Percentiles rank a stretch among this genome's conserved stretches.
These are phyloP conservation scores for Notamacropus eugenii DNA, from an alignment of 2,797 vertebrate genomes.

Conservation along the genomic window DNA sequence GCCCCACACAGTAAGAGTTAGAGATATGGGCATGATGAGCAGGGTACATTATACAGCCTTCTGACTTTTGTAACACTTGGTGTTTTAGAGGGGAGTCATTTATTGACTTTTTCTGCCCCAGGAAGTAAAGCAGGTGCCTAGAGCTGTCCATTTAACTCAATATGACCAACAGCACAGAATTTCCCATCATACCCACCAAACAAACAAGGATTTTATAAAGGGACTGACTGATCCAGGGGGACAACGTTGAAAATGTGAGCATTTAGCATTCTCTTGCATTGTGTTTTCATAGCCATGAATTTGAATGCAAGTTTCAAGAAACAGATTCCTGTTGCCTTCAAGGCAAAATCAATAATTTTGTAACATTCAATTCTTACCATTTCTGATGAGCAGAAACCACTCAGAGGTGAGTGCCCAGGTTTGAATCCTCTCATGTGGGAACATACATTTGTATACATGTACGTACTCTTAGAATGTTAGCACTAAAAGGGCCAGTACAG, in stretches of 20 bases:
- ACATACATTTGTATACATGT: background rate
- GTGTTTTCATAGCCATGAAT: background rate
- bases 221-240: background rate
- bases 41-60: background rate
- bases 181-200: constrained; percentile 55
- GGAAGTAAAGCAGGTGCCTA: constrained; percentile 34
- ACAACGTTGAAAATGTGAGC: background rate
- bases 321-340: background rate
- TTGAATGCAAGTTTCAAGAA: background rate
- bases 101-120: background rate
- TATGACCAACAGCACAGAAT: constrained; percentile 59
- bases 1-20: background rate
- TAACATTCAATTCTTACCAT: background rate
- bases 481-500: background rate
- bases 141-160: constrained; percentile 34
- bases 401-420: background rate
- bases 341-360: background rate
- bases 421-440: no score
- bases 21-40: background rate
- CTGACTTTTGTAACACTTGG: background rate
- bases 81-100: background rate
- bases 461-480: background rate
- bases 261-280: background rate
- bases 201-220: constrained; percentile 58
- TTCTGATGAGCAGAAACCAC: background rate